Percentiles rank a stretch among this genome's conserved stretches.
phyloP scores from a whole-genome alignment of 2,888 invertebrate species.

The Xestia xanthographa region DNA sequence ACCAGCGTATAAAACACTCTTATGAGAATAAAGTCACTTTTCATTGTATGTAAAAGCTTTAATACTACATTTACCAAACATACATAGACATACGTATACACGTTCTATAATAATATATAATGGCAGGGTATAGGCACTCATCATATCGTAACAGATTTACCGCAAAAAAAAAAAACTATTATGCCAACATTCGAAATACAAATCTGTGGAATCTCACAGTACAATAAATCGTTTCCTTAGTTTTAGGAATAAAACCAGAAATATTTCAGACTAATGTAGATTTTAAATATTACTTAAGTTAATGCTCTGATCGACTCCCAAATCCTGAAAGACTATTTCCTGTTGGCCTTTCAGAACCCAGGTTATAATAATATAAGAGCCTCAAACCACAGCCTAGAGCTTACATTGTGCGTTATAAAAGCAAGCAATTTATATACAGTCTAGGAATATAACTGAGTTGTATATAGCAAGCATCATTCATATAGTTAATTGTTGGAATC shows the following conservation, averaged over 20 bases:
- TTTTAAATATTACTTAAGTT: slow-evolving; percentile 43
- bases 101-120: slow-evolving; percentile 31
- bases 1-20: slow-evolving; percentile 2
- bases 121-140: slow-evolving; percentile 52
- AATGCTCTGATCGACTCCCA: slow-evolving; percentile 6
- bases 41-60: slow-evolving; percentile 5
- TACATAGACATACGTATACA: slow-evolving; percentile 18
- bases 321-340: background rate
- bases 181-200: slow-evolving; percentile 26
- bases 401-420: slow-evolving; percentile 60
- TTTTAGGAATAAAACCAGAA: slow-evolving; percentile 44
- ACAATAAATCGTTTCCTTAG: background rate
- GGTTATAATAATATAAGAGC: slow-evolving; percentile 9
- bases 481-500: background rate
- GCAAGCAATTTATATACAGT: slow-evolving; percentile 59
- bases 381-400: slow-evolving; percentile 62
- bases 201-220: slow-evolving; percentile 20
- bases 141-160: slow-evolving; percentile 31
- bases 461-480: slow-evolving; percentile 21
- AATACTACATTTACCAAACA: slow-evolving; percentile 30
- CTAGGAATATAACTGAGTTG: slow-evolving; percentile 35
- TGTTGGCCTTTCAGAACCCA: slow-evolving; percentile 10
- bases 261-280: slow-evolving; percentile 38
- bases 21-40: slow-evolving; percentile 2
- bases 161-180: slow-evolving; percentile 37